Base-by-base conservation (phyloP, 2,797 vertebrate species). In the Odontamblyopus lacepedii region DNA sequence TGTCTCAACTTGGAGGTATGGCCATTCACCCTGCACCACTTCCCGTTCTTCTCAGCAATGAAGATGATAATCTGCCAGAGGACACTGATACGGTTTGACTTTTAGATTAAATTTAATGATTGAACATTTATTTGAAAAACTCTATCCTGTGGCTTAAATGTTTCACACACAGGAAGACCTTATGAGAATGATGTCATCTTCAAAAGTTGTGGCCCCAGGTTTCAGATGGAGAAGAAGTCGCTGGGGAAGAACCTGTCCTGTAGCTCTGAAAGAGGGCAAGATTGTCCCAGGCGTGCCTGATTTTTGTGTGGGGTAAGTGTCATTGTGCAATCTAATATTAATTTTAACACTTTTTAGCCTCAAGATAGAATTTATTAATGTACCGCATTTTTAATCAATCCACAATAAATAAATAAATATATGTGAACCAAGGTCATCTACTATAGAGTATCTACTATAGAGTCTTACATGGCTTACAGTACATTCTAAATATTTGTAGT, bases 181-280 rank as follows among this genome's bases (percentile, higher is more conserved):
- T 38, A 63, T 98, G 44, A 93, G 88, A 9, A 74, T 75, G 4
- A 87, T 96, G 71, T 92, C 94, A 16, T 86, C 94, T 67, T 85
- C 67, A 53, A 94, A 83, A 72, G 84, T 71, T 13, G 84, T 95
- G 26, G 94, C 93, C 2, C 94, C 93, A 50, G 93, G 96, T 63
- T 95, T 96, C 32, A 90, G 92, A 63, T 99, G 98, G 98, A 91
- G 81, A 60, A 94, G 94, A 78, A 99, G 97, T 86, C 93, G 89
- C 76, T 99, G 98, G 98, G 94, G 95, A 0, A 82, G 65, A 61
- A 78, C 63, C 8, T 99, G 98, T 80, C 98, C 98, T 0, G 95
- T 99, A 60, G 92, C 94, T 84, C 92, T 99, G 7, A 97, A 94
- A 79, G 92, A 95, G 60, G 96, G 97, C 38, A 90, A 89, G 63